These are phyloP conservation scores for Falco naumanni DNA, from an alignment of 2,797 vertebrate species.

Conservation along the genomic window DNA sequence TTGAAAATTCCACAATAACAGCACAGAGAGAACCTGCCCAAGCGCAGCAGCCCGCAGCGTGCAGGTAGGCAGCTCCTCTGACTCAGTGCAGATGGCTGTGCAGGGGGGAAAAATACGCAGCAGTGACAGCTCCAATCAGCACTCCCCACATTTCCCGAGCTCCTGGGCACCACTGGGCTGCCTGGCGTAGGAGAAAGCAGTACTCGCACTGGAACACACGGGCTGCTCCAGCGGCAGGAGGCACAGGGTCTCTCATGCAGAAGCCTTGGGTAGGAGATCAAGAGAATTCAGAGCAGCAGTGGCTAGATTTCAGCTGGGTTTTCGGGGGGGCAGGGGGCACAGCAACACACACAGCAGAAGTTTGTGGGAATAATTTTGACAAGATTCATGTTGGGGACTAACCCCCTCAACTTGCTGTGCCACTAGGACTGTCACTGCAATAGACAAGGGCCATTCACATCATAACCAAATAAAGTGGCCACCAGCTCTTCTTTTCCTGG, in stretches of 20 bases:
- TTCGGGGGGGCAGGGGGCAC: neutral
- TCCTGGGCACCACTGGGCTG: fast-evolving
- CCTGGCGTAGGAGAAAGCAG: fast-evolving
- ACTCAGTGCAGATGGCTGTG: fast-evolving
- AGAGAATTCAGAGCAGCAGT: neutral
- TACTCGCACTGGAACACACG: fast-evolving
- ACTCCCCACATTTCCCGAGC: fast-evolving
- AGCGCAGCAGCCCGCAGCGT: fast-evolving
- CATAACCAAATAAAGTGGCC: neutral
- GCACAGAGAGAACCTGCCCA: neutral
- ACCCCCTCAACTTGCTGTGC: fast-evolving
- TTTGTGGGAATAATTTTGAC: neutral
- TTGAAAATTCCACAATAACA: neutral
- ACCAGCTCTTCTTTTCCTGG: neutral
- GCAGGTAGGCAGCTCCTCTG: neutral
- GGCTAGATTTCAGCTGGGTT: neutral
- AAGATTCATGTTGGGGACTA: neutral
- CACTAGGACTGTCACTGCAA: neutral
- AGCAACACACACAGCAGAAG: neutral
- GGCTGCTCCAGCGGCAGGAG: neutral
- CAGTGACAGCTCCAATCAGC: neutral
- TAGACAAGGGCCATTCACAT: too few species aligned
- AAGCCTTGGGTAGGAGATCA: neutral
- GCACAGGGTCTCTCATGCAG: fast-evolving
- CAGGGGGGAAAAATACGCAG: neutral